Conservation (phyloP, 2,113 vertebrate species). For the Apodemus sylvaticus region DNA sequence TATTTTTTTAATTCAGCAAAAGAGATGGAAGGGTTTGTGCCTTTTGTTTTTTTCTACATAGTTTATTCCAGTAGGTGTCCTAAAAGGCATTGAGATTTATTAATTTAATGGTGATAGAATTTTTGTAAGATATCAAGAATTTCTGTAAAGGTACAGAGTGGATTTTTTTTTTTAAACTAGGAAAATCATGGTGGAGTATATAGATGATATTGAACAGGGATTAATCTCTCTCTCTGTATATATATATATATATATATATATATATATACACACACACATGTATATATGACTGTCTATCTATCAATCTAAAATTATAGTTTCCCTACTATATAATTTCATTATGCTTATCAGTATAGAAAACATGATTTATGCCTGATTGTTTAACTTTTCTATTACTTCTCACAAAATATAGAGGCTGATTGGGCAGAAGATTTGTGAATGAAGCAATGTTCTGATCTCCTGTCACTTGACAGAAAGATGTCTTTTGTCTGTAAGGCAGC, state of each 20-base stretch:
- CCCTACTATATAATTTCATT: neutral
- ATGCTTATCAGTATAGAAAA: neutral
- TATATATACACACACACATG: neutral
- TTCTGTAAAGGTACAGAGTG: neutral
- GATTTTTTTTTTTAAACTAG: constrained; percentile 11
- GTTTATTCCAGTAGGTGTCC: neutral
- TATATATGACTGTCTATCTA: neutral
- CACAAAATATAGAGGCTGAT: neutral
- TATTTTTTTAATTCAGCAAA: neutral
- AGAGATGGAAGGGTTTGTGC: neutral
- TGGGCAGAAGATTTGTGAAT: neutral
- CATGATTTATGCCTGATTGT: neutral
- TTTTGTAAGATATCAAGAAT: constrained; percentile 2
- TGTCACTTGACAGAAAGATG: neutral
- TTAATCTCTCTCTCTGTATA: neutral
- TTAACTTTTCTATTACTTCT: constrained; percentile 22
- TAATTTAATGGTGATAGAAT: constrained; percentile 25
- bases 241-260: no score
- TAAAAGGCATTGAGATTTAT: neutral
- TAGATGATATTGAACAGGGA: neutral
- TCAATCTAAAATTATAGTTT: no score
- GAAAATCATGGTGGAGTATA: neutral
- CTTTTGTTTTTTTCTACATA: neutral
- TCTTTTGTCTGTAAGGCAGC: constrained; percentile 33
- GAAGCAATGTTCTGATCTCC: constrained; percentile 20